phyloP scores from a whole-genome alignment of 2,113 vertebrate genomes.

The Gavia stellata region DNA sequence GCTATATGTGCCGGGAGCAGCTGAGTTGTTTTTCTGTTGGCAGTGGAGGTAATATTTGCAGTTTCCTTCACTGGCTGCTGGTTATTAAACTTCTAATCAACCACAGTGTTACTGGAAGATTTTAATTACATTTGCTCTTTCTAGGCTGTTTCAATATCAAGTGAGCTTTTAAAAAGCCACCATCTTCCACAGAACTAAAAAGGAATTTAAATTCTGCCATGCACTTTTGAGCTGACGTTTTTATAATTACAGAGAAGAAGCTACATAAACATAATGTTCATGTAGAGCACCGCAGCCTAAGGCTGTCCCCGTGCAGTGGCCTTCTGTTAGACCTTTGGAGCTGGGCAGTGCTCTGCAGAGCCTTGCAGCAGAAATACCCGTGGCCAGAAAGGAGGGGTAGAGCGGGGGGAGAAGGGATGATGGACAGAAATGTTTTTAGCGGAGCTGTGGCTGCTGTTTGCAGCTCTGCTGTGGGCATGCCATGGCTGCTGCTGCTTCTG shows the following conservation, averaged over 20 bases:
- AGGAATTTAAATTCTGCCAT: not conserved
- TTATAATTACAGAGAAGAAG: not conserved
- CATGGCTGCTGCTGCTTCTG: not conserved
- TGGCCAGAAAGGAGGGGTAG: not conserved
- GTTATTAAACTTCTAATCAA: constrained; percentile 32
- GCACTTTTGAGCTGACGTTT: not conserved
- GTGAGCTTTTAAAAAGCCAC: constrained; percentile 15
- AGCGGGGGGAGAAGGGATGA: not conserved
- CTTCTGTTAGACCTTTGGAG: not conserved
- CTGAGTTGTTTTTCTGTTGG: not conserved
- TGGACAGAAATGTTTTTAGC: not conserved
- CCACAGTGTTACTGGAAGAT: not conserved
- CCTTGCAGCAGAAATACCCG: rapidly evolving
- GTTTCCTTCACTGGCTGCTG: not conserved
- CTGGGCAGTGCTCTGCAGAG: not conserved
- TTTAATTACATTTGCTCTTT: constrained; percentile 53
- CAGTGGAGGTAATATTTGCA: not conserved
- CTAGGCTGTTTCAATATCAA: constrained; percentile 10
- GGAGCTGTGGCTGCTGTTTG: not conserved
- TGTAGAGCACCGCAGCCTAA: rapidly evolving
- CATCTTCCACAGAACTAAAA: not conserved
- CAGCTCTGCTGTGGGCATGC: not conserved
- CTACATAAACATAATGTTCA: not conserved
- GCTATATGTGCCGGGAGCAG: not conserved
- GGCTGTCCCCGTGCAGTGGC: not conserved